Conservation (phyloP, 1,140 invertebrate genomes). For the Eciton burchellii region DNA sequence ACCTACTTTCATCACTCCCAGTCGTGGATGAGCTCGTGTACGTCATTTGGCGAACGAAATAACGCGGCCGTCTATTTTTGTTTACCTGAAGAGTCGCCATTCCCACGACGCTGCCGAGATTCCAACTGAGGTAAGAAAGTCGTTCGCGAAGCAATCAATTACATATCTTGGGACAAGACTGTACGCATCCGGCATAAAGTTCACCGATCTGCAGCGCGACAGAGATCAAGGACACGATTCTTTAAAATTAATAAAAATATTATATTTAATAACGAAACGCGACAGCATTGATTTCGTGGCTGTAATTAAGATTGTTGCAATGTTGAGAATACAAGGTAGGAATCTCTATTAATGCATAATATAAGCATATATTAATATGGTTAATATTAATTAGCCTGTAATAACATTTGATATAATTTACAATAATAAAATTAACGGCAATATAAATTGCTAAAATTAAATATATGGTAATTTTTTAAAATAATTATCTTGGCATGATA, state of each 20-base stretch:
- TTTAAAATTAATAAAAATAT: background rate
- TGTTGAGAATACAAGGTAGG: conserved; percentile 9
- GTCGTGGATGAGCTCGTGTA: conserved; percentile 22
- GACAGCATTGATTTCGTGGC: background rate
- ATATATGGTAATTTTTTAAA: background rate
- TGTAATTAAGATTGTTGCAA: conserved; percentile 29
- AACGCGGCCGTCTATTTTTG: conserved; percentile 66
- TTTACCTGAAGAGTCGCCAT: conserved; percentile 36
- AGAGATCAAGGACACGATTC: background rate
- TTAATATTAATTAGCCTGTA: background rate
- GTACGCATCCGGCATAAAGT: background rate
- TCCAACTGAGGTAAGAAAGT: conserved; percentile 45
- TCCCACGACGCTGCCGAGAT: background rate
- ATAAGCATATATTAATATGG: background rate
- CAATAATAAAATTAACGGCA: background rate
- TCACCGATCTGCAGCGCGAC: background rate
- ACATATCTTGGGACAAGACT: background rate
- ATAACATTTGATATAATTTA: background rate
- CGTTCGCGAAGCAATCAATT: background rate
- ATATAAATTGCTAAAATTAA: background rate
- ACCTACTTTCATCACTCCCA: conserved; percentile 56
- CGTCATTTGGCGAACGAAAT: background rate
- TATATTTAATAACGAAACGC: background rate
- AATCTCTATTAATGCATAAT: background rate
- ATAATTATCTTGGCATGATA: background rate